Conservation (phyloP, 92 coral and sea anemone genomes). For the Porites evermanni region DNA sequence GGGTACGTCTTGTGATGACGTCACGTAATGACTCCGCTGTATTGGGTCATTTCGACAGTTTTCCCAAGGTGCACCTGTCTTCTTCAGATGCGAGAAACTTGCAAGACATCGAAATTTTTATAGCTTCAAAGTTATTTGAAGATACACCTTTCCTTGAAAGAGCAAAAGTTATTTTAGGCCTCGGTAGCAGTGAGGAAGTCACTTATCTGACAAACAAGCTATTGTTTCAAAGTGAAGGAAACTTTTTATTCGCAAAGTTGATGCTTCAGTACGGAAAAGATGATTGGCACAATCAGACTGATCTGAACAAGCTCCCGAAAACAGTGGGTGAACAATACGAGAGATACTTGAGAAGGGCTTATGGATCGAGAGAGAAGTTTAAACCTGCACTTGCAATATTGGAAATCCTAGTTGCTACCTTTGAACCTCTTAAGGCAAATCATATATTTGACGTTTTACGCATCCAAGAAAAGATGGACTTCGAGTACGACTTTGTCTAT, state of each 20-base stretch:
- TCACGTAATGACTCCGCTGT: constrained; percentile 71
- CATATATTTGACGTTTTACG: constrained; percentile 47
- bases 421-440: constrained; percentile 42
- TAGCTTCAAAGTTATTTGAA: constrained; percentile 26
- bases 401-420: constrained; percentile 74
- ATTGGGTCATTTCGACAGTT: constrained; percentile 15
- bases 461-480: constrained; percentile 41
- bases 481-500: constrained; percentile 58
- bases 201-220: constrained; percentile 26
- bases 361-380: constrained; percentile 49
- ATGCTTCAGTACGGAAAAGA: constrained; percentile 45
- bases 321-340: constrained; percentile 66
- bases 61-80: constrained; percentile 24
- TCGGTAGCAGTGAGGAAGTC: constrained; percentile 21
- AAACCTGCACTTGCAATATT: constrained; percentile 51
- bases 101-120: constrained; percentile 66
- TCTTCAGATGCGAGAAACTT: constrained; percentile 70
- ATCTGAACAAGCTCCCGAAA: constrained; percentile 62
- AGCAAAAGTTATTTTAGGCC: not conserved
- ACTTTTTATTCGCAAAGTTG: constrained; percentile 71
- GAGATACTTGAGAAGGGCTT: constrained; percentile 63
- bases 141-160: constrained; percentile 14
- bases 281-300: constrained; percentile 2
- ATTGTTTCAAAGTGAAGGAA: constrained; percentile 70
- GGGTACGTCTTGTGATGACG: constrained; percentile 69